Evolutionary conservation across 2,113 vertebrate genomes (phyloP).

Genomic region (Entelurus aequoreus): DNA sequence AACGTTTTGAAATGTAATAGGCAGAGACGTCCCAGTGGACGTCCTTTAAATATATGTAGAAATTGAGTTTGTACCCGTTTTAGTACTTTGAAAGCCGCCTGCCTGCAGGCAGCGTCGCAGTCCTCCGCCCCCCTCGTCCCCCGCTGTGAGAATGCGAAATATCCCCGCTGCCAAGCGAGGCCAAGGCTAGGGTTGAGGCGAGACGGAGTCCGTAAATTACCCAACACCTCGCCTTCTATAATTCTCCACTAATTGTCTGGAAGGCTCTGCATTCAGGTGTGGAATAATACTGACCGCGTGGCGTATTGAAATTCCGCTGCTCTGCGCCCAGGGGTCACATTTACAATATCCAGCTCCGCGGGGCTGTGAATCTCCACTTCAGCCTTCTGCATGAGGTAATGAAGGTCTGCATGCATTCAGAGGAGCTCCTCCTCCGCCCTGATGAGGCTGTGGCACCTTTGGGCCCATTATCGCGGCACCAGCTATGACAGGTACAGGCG

Average conservation of each 20-base stretch:
- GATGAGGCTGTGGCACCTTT: slow-evolving; percentile 54
- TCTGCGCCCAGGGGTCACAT: slow-evolving; percentile 53
- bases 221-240: slow-evolving; percentile 45
- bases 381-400: slow-evolving; percentile 64
- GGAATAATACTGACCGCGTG: slow-evolving; percentile 56
- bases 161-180: slow-evolving; percentile 37
- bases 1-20: slow-evolving; percentile 35
- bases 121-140: background rate
- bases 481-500: slow-evolving; percentile 52
- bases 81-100: slow-evolving; percentile 28
- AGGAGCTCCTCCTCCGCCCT: slow-evolving; percentile 38
- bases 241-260: slow-evolving; percentile 67
- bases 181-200: slow-evolving; percentile 37
- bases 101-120: slow-evolving; percentile 21
- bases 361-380: slow-evolving; percentile 49
- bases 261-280: slow-evolving; percentile 62
- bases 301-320: slow-evolving; percentile 55
- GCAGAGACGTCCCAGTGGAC: slow-evolving; percentile 28
- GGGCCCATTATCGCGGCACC: slow-evolving; percentile 55
- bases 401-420: slow-evolving; percentile 49
- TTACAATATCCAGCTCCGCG: slow-evolving; percentile 48
- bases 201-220: slow-evolving; percentile 54
- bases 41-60: slow-evolving; percentile 46
- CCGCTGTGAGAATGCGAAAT: slow-evolving; percentile 48
- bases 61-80: slow-evolving; percentile 50